Conservation (phyloP, 2,888 invertebrate species). For the Helleia helle region DNA sequence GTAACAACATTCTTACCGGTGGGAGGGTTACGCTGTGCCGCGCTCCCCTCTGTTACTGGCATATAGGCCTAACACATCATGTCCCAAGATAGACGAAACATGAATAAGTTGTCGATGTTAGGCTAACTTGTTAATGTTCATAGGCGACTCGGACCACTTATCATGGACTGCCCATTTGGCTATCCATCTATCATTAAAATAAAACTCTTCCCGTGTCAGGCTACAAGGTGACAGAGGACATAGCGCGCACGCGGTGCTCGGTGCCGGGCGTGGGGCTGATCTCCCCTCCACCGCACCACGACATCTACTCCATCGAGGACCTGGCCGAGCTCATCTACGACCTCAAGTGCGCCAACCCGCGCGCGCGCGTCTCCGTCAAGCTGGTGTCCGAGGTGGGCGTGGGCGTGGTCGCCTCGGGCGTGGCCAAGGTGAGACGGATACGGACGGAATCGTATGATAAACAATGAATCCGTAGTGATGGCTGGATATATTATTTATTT, state of each 20-base stretch:
- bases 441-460: background rate
- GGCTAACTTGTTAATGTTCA: too few relatives aligned
- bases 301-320: slow-evolving; percentile 99
- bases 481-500: too few relatives aligned
- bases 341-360: slow-evolving; percentile 96
- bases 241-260: slow-evolving; percentile 95
- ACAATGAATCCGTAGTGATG: too few relatives aligned
- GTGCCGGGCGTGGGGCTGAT: slow-evolving; percentile 98
- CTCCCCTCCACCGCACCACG: slow-evolving; percentile 99
- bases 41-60: too few relatives aligned
- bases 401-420: slow-evolving; percentile 98
- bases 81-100: too few relatives aligned
- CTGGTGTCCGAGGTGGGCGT: slow-evolving; percentile 99
- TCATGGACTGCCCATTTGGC: too few relatives aligned
- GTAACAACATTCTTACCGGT: too few relatives aligned
- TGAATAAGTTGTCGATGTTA: too few relatives aligned
- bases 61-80: too few relatives aligned
- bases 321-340: slow-evolving; percentile 98
- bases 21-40: too few relatives aligned
- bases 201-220: slow-evolving; percentile 31
- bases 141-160: too few relatives aligned
- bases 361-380: slow-evolving; percentile 96
- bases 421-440: slow-evolving; percentile 83
- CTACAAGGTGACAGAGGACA: slow-evolving; percentile 93
- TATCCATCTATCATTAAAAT: too few relatives aligned